These are phyloP conservation scores for Aspidiotus rigidus DNA, from an alignment of 2,888 invertebrate species.

Conservation along the genomic window DNA sequence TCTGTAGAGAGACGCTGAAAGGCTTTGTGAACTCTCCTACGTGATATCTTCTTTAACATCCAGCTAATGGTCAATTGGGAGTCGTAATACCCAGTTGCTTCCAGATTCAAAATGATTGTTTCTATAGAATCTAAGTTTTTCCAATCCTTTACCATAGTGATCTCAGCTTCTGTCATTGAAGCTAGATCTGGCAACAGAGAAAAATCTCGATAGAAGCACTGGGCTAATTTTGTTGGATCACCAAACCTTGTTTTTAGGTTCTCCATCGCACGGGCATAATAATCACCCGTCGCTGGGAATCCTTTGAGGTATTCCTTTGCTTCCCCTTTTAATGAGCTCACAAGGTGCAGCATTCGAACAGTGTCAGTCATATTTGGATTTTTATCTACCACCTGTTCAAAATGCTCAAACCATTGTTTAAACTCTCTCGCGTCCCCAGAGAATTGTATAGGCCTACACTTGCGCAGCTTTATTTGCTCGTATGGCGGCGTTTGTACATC, in stretches of 20 bases:
- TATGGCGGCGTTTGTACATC: too few relatives aligned
- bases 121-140: not conserved
- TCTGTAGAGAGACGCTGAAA: not conserved
- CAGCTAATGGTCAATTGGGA: not conserved
- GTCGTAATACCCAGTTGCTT: not conserved
- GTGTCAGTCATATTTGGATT: not conserved
- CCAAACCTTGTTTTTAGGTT: not conserved
- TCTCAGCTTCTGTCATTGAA: not conserved
- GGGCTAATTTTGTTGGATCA: not conserved
- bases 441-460: not conserved
- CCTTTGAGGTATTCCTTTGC: not conserved
- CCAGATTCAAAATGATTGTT: too few relatives aligned
- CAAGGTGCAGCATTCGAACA: not conserved
- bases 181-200: not conserved
- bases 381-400: not conserved
- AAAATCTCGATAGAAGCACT: not conserved
- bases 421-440: not conserved
- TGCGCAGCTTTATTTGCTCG: not conserved
- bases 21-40: not conserved
- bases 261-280: not conserved
- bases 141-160: not conserved
- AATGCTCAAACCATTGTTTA: not conserved
- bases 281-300: not conserved
- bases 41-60: not conserved
- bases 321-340: not conserved